Conservation (phyloP, 2,113 vertebrate species). For the Tychaedon coryphoeus region DNA sequence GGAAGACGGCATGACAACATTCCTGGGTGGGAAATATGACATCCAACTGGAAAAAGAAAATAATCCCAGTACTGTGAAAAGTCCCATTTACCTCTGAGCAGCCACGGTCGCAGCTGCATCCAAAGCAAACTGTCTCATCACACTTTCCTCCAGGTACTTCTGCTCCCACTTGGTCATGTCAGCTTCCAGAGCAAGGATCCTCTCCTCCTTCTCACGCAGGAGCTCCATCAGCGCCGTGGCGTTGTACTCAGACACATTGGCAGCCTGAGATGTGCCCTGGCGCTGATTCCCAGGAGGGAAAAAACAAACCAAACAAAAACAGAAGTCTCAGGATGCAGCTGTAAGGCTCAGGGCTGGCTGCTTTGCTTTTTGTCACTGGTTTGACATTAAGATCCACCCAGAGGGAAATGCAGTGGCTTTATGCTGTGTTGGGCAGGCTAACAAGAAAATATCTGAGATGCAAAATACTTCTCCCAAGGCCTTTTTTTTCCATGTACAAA, state of each 20-base stretch:
- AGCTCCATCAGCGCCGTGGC: conserved; percentile 90
- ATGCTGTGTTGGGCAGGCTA: not conserved
- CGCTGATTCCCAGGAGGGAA: conserved; percentile 71
- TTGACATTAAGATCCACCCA: not conserved
- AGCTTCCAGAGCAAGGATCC: conserved; percentile 94
- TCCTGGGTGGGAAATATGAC: not conserved
- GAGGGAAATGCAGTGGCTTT: not conserved
- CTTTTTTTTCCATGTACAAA: not conserved
- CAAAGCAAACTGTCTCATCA: conserved; percentile 97
- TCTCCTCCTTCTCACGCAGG: conserved; percentile 95
- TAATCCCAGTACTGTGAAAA: not conserved
- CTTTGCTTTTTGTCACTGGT: not conserved
- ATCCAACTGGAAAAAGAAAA: conserved; percentile 32
- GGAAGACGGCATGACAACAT: not conserved
- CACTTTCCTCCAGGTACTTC: conserved; percentile 97
- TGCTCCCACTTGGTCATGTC: conserved; percentile 99
- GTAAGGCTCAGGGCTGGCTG: not conserved
- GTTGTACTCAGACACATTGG: conserved; percentile 82
- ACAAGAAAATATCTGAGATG: not conserved
- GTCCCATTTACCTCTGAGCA: conserved; percentile 83
- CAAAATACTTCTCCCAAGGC: not conserved
- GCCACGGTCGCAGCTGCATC: conserved; percentile 94
- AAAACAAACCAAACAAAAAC: not conserved
- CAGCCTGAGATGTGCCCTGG: conserved; percentile 83
- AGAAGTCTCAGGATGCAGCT: not conserved